A percentile compares a stretch with the other conserved stretches of the same genome.
Conservation (phyloP, 2,797 vertebrate species). For the Valencia hispanica region DNA sequence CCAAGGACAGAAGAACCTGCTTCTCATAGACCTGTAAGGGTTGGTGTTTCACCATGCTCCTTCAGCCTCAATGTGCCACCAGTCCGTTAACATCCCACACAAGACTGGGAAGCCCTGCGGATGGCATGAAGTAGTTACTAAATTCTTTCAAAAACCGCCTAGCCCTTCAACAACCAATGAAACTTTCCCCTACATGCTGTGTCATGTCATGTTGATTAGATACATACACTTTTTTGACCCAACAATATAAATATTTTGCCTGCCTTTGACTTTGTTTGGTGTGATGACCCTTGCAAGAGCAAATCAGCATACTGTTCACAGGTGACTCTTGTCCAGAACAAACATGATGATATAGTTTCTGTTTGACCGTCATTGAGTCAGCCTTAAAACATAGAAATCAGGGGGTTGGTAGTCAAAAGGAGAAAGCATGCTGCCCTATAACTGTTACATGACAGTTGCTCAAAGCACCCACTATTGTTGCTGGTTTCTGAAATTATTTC, state of each 20-base stretch:
- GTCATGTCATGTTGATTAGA: slow-evolving; percentile 17
- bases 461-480: too few species aligned
- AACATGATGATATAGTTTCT: slow-evolving; percentile 54
- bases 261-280: slow-evolving; percentile 45
- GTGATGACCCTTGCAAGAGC: slow-evolving; percentile 40
- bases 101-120: slow-evolving; percentile 76
- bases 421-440: not conserved
- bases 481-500: too few species aligned
- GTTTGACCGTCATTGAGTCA: slow-evolving; percentile 28
- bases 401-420: not conserved
- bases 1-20: slow-evolving; percentile 94
- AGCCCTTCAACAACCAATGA: slow-evolving; percentile 7
- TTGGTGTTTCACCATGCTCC: slow-evolving; percentile 99
- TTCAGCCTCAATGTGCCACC: slow-evolving; percentile 77
- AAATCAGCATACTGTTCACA: slow-evolving; percentile 38
- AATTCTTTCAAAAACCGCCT: slow-evolving; percentile 4
- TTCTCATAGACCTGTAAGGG: slow-evolving; percentile 99
- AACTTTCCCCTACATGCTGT: slow-evolving; percentile 1
- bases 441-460: not conserved
- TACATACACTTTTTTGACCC: slow-evolving; percentile 29
- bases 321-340: slow-evolving; percentile 50
- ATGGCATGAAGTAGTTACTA: slow-evolving; percentile 27
- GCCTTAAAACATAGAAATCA: slow-evolving; percentile 3
- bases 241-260: slow-evolving; percentile 46
- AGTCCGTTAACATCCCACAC: slow-evolving; percentile 86